These are phyloP conservation scores for Melanargia galathea DNA, from an alignment of 2,888 invertebrate genomes.

Conservation along the genomic window DNA sequence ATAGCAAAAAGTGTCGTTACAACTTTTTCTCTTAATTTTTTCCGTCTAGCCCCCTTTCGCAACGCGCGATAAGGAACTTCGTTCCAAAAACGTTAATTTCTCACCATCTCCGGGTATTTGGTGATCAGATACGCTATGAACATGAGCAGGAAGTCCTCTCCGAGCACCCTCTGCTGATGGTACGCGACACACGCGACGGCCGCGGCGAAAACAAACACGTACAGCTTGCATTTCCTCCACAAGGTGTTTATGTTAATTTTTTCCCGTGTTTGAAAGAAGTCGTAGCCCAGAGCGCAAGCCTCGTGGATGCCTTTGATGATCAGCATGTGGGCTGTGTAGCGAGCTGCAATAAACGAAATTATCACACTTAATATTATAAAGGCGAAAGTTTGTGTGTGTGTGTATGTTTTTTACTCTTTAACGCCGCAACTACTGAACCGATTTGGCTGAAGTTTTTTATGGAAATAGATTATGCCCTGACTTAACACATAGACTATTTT, in stretches of 20 bases:
- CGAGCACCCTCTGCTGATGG: conserved; percentile 45
- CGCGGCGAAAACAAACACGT: conserved; percentile 41
- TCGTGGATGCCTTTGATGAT: conserved; percentile 48
- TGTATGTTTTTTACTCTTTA: too few relatives aligned
- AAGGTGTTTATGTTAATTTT: conserved; percentile 31
- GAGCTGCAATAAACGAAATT: conserved; percentile 51
- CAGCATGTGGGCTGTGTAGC: conserved; percentile 55
- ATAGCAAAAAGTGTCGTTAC: too few relatives aligned
- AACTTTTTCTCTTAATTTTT: too few relatives aligned
- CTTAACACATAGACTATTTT: too few relatives aligned
- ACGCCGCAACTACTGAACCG: too few relatives aligned
- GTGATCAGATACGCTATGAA: conserved; percentile 51
- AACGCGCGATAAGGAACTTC: too few relatives aligned
- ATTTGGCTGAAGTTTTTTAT: too few relatives aligned
- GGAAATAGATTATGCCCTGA: too few relatives aligned
- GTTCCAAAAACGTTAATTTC: too few relatives aligned
- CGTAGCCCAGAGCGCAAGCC: conserved; percentile 38
- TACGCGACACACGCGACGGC: conserved; percentile 44
- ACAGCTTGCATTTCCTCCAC: conserved; percentile 41
- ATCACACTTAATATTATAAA: conserved; percentile 4
- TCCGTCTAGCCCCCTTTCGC: too few relatives aligned
- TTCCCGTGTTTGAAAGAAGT: conserved; percentile 32
- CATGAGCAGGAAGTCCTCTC: conserved; percentile 51
- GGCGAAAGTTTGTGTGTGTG: too few relatives aligned
- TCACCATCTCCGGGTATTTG: conserved; percentile 57